These are phyloP conservation scores for Prosapia bicincta DNA, from an alignment of 2,888 invertebrate genomes.

Conservation along the genomic window DNA sequence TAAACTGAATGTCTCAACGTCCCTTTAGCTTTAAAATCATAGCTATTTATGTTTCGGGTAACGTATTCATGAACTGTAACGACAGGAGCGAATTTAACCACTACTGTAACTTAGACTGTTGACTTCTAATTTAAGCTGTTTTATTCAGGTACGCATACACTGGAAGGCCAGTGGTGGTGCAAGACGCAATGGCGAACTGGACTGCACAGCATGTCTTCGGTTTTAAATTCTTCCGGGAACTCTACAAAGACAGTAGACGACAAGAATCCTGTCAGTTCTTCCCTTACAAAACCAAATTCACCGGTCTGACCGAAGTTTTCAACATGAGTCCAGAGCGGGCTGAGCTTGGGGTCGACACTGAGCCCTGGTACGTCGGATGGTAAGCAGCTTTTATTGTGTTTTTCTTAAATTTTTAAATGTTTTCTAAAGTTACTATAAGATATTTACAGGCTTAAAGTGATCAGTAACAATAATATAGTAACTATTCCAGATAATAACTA, in stretches of 20 bases:
- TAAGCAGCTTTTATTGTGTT: conserved; percentile 46
- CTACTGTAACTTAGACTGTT: too few species aligned
- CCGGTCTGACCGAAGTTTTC: conserved; percentile 74
- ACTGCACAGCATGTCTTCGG: conserved; percentile 72
- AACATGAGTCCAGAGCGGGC: conserved; percentile 72
- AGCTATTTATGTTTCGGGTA: too few species aligned
- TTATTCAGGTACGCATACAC: conserved; percentile 67
- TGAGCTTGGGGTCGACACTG: conserved; percentile 54
- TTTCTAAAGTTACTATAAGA: too few species aligned
- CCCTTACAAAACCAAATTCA: conserved; percentile 86
- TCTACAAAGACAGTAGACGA: conserved; percentile 60
- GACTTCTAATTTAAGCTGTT: too few species aligned
- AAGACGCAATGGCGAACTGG: conserved; percentile 80
- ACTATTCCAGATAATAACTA: too few species aligned
- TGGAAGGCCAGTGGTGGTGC: conserved; percentile 77
- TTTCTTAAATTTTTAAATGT: too few species aligned
- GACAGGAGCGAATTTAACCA: too few species aligned
- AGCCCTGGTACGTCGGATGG: conserved; percentile 73
- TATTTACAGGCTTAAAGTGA: too few species aligned
- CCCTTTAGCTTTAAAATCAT: too few species aligned
- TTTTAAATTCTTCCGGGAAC: conserved; percentile 75
- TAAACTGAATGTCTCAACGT: too few species aligned
- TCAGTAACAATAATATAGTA: too few species aligned
- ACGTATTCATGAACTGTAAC: too few species aligned
- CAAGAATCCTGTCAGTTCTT: conserved; percentile 81